A percentile compares a stretch with the other conserved stretches of the same genome.
phyloP scores from a whole-genome alignment of 2,797 vertebrate genomes.

The Sebastes melanostomus region DNA sequence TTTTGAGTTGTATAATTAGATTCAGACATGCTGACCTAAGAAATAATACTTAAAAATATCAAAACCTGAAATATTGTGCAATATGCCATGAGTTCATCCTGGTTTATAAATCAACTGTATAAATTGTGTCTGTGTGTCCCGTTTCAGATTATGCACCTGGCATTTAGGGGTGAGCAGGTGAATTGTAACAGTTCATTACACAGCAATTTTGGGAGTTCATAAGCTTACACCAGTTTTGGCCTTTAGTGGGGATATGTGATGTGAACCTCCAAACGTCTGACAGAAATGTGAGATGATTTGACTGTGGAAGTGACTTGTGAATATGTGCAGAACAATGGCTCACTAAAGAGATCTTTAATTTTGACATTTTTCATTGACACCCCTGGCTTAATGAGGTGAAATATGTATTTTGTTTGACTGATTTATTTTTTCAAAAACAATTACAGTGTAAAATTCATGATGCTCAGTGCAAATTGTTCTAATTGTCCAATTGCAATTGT shows the following conservation, averaged over 20 bases:
- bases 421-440: neutral
- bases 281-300: neutral
- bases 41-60: neutral
- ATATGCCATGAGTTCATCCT: neutral
- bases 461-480: neutral
- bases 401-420: neutral
- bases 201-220: neutral
- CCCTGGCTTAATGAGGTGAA: neutral
- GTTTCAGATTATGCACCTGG: neutral
- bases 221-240: neutral
- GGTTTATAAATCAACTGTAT: neutral
- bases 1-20: neutral
- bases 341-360: neutral
- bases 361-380: neutral
- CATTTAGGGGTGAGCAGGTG: neutral
- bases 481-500: neutral
- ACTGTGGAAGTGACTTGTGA: neutral
- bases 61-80: neutral
- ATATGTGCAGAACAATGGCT: neutral
- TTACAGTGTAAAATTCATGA: neutral
- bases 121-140: neutral
- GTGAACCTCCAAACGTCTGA: neutral
- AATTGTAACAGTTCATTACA: neutral
- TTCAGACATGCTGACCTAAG: neutral
- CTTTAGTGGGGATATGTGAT: neutral